phyloP scores from a whole-genome alignment of 2,888 invertebrate genomes.

The Notodonta dromedarius region DNA sequence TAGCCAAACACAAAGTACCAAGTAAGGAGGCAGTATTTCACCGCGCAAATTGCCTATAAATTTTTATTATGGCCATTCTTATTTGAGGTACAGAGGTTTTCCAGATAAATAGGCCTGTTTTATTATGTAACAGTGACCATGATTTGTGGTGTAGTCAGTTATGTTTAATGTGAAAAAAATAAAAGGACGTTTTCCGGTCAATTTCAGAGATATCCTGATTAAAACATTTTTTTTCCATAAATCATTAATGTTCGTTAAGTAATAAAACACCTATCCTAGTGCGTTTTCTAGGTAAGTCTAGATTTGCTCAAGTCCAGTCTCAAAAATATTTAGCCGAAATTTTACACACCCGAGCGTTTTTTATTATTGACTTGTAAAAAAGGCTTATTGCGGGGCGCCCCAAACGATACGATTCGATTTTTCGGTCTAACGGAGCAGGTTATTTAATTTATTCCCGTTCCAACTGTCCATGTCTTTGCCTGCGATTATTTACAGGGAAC shows the following conservation, averaged over 20 bases:
- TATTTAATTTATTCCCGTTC: constrained; percentile 43
- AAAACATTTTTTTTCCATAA: too few species aligned
- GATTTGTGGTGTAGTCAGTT: constrained; percentile 49
- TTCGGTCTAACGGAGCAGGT: constrained; percentile 43
- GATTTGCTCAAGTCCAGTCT: neutral
- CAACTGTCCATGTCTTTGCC: constrained; percentile 33
- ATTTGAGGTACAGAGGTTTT: constrained; percentile 75
- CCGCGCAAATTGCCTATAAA: constrained; percentile 79
- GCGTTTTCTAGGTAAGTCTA: too few species aligned
- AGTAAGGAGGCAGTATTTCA: constrained; percentile 70
- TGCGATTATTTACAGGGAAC: constrained; percentile 14
- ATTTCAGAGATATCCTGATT: neutral
- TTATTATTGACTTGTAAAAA: constrained; percentile 36
- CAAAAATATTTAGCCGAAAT: constrained; percentile 7
- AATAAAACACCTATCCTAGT: too few species aligned
- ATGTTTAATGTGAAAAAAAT: constrained; percentile 29
- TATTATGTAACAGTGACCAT: constrained; percentile 66
- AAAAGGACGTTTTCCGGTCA: neutral
- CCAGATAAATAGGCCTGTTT: constrained; percentile 69
- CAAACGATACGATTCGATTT: constrained; percentile 39
- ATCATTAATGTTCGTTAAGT: too few species aligned
- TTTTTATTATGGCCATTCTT: constrained; percentile 80
- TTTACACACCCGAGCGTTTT: constrained; percentile 12
- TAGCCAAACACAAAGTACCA: constrained; percentile 70
- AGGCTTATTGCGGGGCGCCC: constrained; percentile 19